Base-by-base conservation (phyloP, 2,888 invertebrate species). In the Fabriciana adippe region DNA sequence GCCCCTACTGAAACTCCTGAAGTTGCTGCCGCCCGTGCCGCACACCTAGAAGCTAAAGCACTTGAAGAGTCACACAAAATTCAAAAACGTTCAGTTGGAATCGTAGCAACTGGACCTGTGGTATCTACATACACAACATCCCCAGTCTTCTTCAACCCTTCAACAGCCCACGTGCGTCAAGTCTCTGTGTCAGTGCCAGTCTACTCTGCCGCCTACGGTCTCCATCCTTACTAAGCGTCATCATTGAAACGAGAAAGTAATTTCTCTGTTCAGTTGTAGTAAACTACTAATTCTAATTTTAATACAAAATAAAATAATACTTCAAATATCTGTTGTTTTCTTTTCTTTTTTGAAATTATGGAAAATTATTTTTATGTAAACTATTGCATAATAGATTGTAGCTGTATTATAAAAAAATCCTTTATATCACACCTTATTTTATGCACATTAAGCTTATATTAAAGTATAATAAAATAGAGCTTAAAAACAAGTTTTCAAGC, bases 41-140 rank as follows among this genome's bases (percentile, higher is more conserved):
- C 86, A 18, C 91, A 89, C 78, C 84, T 87, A 53, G 83, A 89
- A 74, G 88, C 91, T 56, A 88, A 90, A 72, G 86, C 87, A 65
- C 73, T 86, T 8, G 81, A 86, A 70, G 86, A 82, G 31, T 80
- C 80, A 14, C 92, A 92, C 74, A 73, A 83, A 66, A 86, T 93
- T 76, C 79, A 82, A 71, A 93, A 93, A 77, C 89, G 93, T 15
- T 92, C 92, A 1, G 86, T 79, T 47, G 66, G 77, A 18, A 66
- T 84, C 35, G 35, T 77, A 26, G 83, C 66, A n/a, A 13, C 83
- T 18, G 72, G 84, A 16, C 87, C 87, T 26, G 64, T 85, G 11
- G 67, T 85, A 51, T 79, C 88, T 6, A 76, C 84, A 6, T 85
- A 85, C 71, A 73, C 81, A 50, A 74, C 84, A 13, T 53, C 81